These are phyloP conservation scores for Pandion haliaetus DNA, from an alignment of 2,113 vertebrate genomes.

Conservation along the genomic window DNA sequence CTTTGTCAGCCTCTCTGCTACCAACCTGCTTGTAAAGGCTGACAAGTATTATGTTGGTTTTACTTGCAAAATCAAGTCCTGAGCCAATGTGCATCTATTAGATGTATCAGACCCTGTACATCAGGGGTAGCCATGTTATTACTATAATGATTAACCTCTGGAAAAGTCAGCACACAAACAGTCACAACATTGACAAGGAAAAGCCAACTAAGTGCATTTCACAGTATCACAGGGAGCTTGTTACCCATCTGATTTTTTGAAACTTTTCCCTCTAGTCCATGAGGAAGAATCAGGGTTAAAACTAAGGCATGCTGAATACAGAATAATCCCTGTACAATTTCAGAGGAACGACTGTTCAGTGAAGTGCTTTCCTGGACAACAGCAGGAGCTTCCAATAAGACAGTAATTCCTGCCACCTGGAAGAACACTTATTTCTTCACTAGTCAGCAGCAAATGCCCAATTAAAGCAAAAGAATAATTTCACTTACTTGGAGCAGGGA, in stretches of 20 bases:
- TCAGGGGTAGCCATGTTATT: background rate
- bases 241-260: background rate
- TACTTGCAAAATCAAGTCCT: background rate
- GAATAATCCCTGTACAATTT: background rate
- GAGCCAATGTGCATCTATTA: background rate
- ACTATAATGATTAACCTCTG: background rate
- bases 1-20: background rate
- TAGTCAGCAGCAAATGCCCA: background rate
- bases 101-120: background rate
- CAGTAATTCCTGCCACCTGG: background rate
- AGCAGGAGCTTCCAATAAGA: background rate
- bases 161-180: background rate
- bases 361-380: background rate
- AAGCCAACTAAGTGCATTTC: background rate
- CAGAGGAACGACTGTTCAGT: background rate
- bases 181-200: background rate
- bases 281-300: background rate
- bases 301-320: background rate
- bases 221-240: background rate
- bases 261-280: background rate
- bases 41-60: background rate
- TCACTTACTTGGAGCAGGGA: conserved; percentile 74
- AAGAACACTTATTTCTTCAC: background rate
- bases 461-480: background rate
- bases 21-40: background rate